These are phyloP conservation scores for Caranx ignobilis DNA, from an alignment of 2,113 vertebrate genomes.

Conservation along the genomic window DNA sequence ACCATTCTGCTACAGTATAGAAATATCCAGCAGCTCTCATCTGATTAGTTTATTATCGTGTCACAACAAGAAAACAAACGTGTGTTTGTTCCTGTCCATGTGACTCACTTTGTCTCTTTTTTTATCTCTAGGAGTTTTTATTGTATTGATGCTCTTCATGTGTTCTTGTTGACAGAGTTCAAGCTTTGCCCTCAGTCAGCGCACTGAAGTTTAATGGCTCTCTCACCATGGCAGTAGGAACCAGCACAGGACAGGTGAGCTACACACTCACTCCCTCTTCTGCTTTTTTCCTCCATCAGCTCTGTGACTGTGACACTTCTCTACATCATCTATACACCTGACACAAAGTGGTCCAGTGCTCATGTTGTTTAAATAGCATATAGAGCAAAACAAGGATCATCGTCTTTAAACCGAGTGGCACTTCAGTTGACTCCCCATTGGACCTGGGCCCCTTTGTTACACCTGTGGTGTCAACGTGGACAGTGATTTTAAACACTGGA, in stretches of 20 bases:
- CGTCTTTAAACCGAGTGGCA: too few relatives aligned
- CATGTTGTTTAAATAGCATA: too few relatives aligned
- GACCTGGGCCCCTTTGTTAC: too few relatives aligned
- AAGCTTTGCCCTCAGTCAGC: constrained; percentile 90
- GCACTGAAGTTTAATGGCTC: constrained; percentile 92
- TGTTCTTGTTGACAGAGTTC: constrained; percentile 84
- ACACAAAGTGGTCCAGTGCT: too few relatives aligned
- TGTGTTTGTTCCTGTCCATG: neutral
- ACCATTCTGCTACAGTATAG: neutral
- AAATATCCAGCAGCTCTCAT: constrained; percentile 7
- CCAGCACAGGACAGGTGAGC: constrained; percentile 94
- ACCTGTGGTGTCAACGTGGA: too few relatives aligned
- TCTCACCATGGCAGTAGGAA: constrained; percentile 94
- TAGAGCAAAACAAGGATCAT: too few relatives aligned
- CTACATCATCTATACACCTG: too few relatives aligned
- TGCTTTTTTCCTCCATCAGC: neutral
- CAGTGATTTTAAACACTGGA: too few relatives aligned
- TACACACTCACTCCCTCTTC: neutral
- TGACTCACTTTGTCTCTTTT: neutral
- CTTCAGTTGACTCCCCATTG: too few relatives aligned
- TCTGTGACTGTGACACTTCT: too few relatives aligned
- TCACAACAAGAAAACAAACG: neutral
- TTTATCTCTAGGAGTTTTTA: neutral
- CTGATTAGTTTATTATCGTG: neutral
- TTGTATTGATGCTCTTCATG: neutral